These are phyloP conservation scores for Tachystola acroxantha DNA, from an alignment of 2,888 invertebrate species.

Conservation along the genomic window DNA sequence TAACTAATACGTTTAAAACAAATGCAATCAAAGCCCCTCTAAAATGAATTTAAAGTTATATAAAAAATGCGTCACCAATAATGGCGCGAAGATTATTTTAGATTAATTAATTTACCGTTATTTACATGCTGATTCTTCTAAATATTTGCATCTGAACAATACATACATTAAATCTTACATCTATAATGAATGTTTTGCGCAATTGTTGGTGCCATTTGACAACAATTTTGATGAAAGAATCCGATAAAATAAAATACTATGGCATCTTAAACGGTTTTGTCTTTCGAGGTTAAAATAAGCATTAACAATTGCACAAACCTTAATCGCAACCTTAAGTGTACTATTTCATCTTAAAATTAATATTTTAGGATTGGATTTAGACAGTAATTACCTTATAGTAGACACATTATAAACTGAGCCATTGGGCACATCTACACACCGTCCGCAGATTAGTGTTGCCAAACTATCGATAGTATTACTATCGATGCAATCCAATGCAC, in stretches of 20 bases:
- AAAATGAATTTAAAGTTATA: constrained; percentile 43
- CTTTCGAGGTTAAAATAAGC: too few relatives aligned
- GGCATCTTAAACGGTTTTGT: constrained; percentile 10
- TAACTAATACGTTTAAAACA: constrained; percentile 15
- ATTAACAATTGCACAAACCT: constrained; percentile 69
- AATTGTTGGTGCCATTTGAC: constrained; percentile 56
- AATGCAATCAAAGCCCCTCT: constrained; percentile 41
- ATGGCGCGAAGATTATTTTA: constrained; percentile 38
- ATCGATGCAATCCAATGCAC: too few relatives aligned
- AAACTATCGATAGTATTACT: too few relatives aligned
- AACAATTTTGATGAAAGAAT: background rate
- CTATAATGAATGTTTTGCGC: constrained; percentile 63
- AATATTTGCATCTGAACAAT: constrained; percentile 78
- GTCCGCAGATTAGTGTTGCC: too few relatives aligned
- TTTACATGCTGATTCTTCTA: constrained; percentile 74
- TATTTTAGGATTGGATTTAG: constrained; percentile 67
- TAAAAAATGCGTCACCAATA: constrained; percentile 56
- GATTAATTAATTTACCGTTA: constrained; percentile 38
- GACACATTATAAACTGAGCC: too few relatives aligned
- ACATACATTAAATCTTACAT: constrained; percentile 72
- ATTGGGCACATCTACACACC: too few relatives aligned
- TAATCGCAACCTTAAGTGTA: constrained; percentile 53
- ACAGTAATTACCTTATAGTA: constrained; percentile 49
- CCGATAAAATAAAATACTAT: constrained; percentile 15
- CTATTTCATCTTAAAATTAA: constrained; percentile 50